Evolutionary conservation across 1,140 invertebrate species (phyloP).

Genomic region (Bicyclus anynana): DNA sequence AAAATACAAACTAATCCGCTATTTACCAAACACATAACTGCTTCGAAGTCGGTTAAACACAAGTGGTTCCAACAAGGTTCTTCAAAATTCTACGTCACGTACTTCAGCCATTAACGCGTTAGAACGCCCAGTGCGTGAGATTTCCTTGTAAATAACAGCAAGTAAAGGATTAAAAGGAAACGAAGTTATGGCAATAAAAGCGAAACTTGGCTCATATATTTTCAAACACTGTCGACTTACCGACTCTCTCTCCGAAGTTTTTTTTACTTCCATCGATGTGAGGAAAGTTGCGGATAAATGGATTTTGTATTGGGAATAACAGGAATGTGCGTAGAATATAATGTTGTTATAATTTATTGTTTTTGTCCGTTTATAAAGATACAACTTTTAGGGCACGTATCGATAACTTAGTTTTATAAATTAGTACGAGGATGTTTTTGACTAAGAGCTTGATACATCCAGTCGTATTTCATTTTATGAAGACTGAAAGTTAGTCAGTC

Average conservation of each 20-base stretch:
- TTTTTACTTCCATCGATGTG: not conserved
- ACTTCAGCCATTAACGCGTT: not conserved
- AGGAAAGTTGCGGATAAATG: not conserved
- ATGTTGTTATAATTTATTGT: not conserved
- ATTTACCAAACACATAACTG: too few relatives aligned
- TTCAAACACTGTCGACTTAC: slow-evolving; percentile 11
- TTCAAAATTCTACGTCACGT: not conserved
- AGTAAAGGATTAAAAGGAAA: slow-evolving; percentile 10
- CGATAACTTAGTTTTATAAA: too few relatives aligned
- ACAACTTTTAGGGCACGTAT: not conserved
- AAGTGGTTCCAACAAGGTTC: not conserved
- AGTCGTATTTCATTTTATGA: too few relatives aligned
- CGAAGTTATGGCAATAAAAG: slow-evolving; percentile 11
- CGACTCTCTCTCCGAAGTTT: slow-evolving; percentile 7
- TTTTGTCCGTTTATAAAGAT: not conserved
- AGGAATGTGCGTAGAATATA: not conserved
- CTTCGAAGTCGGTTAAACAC: too few relatives aligned
- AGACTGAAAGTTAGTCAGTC: too few relatives aligned
- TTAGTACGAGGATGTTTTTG: too few relatives aligned
- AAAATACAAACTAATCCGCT: too few relatives aligned
- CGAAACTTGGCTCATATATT: slow-evolving; percentile 11
- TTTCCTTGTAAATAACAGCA: slow-evolving; percentile 1
- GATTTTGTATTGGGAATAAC: not conserved
- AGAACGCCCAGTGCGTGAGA: not conserved
- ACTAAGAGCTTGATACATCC: too few relatives aligned